Evolutionary conservation across 2,888 invertebrate species (phyloP).

Genomic region (Darwinula stevensoni): DNA sequence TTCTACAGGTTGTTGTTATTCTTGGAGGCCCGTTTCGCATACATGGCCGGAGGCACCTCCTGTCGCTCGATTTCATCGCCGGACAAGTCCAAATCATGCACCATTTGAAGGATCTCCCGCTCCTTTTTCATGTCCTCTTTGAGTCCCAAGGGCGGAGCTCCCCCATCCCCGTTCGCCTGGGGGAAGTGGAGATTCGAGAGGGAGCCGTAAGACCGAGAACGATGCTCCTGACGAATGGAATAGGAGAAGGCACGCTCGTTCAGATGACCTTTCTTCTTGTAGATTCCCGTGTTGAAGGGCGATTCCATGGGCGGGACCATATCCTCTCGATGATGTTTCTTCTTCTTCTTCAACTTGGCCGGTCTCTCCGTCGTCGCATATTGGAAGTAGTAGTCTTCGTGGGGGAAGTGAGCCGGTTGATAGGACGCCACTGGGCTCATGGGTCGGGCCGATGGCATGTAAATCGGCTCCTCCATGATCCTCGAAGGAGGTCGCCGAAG

Average conservation of each 20-base stretch:
- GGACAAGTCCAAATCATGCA: slow-evolving; percentile 56
- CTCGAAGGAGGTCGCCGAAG: not conserved
- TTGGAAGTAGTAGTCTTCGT: slow-evolving; percentile 24
- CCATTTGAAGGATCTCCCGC: slow-evolving; percentile 59
- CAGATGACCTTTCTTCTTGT: slow-evolving; percentile 61
- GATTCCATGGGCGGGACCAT: slow-evolving; percentile 16
- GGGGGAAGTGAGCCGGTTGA: slow-evolving; percentile 27
- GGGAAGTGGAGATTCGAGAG: slow-evolving; percentile 69
- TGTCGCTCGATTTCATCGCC: slow-evolving; percentile 40
- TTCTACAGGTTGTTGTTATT: too few relatives aligned
- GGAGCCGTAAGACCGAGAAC: slow-evolving; percentile 70
- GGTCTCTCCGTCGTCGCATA: slow-evolving; percentile 17
- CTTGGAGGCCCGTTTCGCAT: too few relatives aligned
- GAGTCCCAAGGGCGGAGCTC: not conserved
- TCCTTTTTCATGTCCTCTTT: slow-evolving; percentile 1
- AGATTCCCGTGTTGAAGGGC: slow-evolving; percentile 48
- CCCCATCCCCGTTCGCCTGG: slow-evolving; percentile 5
- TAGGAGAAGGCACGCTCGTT: slow-evolving; percentile 80
- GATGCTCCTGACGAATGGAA: slow-evolving; percentile 71
- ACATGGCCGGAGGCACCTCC: slow-evolving; percentile 29
- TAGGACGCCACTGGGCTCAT: slow-evolving; percentile 27
- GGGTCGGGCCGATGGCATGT: slow-evolving; percentile 10
- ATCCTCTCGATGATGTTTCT: slow-evolving; percentile 11
- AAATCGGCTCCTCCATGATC: slow-evolving; percentile 11
- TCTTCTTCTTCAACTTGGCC: slow-evolving; percentile 13